phyloP scores from a whole-genome alignment of 2,888 invertebrate species.

The Empis stercorea region DNA sequence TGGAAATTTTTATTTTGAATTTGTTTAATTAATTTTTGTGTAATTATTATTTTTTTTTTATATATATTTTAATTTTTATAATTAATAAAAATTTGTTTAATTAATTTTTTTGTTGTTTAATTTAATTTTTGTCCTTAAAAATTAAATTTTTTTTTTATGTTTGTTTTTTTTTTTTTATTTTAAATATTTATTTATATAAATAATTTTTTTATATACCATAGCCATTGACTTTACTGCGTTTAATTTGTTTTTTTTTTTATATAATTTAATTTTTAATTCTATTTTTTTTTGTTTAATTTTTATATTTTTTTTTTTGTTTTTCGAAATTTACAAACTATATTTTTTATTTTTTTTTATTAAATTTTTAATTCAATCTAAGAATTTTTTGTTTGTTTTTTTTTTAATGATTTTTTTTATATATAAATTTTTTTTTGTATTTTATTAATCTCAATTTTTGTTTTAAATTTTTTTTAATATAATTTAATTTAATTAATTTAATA shows the following conservation, averaged over 20 bases:
- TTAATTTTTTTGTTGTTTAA: not conserved
- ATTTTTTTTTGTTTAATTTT: conserved; percentile 4
- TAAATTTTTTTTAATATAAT: conserved; percentile 4
- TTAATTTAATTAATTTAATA: conserved; percentile 6
- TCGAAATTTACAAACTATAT: conserved; percentile 7
- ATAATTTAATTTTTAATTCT: conserved; percentile 15
- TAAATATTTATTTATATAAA: too few species aligned
- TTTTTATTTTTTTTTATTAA: conserved; percentile 4
- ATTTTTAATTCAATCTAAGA: conserved; percentile 1
- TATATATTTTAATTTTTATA: not conserved
- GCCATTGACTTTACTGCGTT: not conserved
- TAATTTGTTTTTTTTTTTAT: conserved; percentile 9
- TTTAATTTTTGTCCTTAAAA: too few species aligned
- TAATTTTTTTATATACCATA: not conserved
- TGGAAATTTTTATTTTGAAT: not conserved
- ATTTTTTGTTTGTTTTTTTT: conserved; percentile 4
- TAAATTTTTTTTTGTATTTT: too few species aligned
- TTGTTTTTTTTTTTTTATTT: too few species aligned
- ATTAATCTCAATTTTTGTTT: too few species aligned
- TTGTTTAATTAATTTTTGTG: not conserved
- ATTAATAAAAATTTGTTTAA: not conserved
- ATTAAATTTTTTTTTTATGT: too few species aligned
- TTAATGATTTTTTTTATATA: conserved; percentile 6
- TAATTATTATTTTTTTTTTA: not conserved
- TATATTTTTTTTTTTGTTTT: conserved; percentile 12